These are phyloP conservation scores for Grapholita molesta DNA, from an alignment of 1,140 invertebrate genomes.

Conservation along the genomic window DNA sequence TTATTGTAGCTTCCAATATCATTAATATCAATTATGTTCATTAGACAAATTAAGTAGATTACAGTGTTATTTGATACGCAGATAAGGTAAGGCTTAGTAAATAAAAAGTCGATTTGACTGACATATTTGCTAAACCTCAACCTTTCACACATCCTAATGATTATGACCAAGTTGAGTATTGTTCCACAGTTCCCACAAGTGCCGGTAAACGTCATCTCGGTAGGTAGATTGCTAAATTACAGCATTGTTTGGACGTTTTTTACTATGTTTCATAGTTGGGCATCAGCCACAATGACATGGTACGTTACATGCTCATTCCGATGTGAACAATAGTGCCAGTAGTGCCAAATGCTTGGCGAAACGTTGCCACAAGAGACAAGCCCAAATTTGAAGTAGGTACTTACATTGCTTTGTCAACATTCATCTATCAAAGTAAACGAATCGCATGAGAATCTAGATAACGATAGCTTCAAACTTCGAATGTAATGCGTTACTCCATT, in stretches of 20 bases:
- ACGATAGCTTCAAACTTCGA: background rate
- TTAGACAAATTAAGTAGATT: background rate
- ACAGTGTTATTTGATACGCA: background rate
- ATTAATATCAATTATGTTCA: background rate
- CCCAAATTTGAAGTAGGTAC: background rate
- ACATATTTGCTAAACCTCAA: conserved; percentile 20
- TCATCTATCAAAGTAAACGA: background rate
- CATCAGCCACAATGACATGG: conserved; percentile 43
- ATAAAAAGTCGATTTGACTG: conserved; percentile 17
- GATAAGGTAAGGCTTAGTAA: background rate
- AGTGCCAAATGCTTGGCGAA: conserved; percentile 29
- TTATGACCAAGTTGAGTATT: conserved; percentile 15
- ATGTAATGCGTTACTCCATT: background rate
- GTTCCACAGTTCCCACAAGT: conserved; percentile 25
- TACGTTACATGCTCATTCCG: conserved; percentile 37
- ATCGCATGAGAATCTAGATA: background rate
- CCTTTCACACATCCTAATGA: conserved; percentile 8
- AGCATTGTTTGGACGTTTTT: conserved; percentile 42
- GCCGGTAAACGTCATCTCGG: conserved; percentile 25
- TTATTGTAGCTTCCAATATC: background rate
- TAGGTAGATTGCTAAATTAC: conserved; percentile 37
- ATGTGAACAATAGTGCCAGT: conserved; percentile 40
- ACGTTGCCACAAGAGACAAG: background rate
- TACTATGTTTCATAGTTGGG: conserved; percentile 25
- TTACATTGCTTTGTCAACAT: background rate